These are phyloP conservation scores for Dromiciops gliroides DNA, from an alignment of 2,113 vertebrate species.

Conservation along the genomic window DNA sequence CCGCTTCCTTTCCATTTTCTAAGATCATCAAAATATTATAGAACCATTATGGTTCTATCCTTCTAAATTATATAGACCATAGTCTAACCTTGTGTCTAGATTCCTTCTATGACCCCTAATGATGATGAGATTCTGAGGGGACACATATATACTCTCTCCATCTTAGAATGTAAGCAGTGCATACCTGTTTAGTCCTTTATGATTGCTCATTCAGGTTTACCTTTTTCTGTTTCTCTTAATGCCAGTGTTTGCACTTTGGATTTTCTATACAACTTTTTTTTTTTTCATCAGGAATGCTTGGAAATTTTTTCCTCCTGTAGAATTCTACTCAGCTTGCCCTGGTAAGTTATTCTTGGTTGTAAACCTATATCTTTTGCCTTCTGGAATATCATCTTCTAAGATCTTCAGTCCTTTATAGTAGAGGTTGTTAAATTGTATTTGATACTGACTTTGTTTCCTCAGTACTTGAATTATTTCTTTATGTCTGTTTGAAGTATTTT, in stretches of 20 bases:
- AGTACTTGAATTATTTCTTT: background rate
- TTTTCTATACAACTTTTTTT: background rate
- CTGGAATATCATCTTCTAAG: background rate
- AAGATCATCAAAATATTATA: too few species aligned
- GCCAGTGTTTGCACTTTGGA: background rate
- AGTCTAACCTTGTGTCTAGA: too few species aligned
- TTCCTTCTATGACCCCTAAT: too few species aligned
- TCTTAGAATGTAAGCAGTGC: background rate
- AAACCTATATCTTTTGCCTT: background rate
- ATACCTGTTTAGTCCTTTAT: background rate
- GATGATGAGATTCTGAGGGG: too few species aligned
- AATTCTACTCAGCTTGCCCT: background rate
- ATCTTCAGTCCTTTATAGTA: background rate
- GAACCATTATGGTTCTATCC: too few species aligned
- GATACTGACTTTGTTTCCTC: background rate
- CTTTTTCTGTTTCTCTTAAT: background rate
- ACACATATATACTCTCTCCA: background rate
- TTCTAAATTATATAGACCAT: too few species aligned
- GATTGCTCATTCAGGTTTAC: background rate
- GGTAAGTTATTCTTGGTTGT: background rate
- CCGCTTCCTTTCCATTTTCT: too few species aligned
- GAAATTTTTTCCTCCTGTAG: background rate
- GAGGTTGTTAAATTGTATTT: background rate
- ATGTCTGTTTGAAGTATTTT: background rate
- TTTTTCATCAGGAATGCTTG: background rate